Conservation (phyloP, 2,113 vertebrate species). For the Takifugu flavidus region DNA sequence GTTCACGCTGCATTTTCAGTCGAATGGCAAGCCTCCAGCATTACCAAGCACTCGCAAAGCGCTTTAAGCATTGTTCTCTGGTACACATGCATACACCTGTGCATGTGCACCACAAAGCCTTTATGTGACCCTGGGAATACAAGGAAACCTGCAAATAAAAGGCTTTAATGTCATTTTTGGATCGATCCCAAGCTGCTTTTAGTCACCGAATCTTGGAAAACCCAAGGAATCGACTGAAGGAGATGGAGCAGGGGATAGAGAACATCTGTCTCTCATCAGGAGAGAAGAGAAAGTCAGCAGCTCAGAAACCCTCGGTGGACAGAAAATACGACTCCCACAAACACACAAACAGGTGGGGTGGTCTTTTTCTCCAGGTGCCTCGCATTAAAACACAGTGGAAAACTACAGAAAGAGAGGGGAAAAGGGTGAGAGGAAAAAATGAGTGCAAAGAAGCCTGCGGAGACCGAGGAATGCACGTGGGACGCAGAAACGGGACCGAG, state of each 20-base stretch:
- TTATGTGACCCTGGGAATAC: conserved; percentile 10
- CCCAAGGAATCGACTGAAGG: conserved; percentile 42
- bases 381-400: conserved; percentile 53
- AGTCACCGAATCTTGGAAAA: conserved; percentile 47
- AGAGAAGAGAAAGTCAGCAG: conserved; percentile 69
- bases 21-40: conserved; percentile 6
- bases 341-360: conserved; percentile 56
- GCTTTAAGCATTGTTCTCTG: conserved; percentile 16
- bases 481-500: conserved; percentile 25
- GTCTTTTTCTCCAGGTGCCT: conserved; percentile 59
- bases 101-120: conserved; percentile 13
- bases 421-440: conserved; percentile 2
- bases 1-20: conserved; percentile 27
- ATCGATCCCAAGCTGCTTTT: conserved; percentile 42
- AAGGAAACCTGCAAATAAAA: conserved; percentile 30
- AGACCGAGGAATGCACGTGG: conserved; percentile 22
- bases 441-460: conserved; percentile 10
- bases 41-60: conserved; percentile 10
- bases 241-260: conserved; percentile 24
- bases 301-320: conserved; percentile 51
- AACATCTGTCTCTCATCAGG: conserved; percentile 73
- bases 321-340: conserved; percentile 32
- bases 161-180: conserved; percentile 49
- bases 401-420: conserved; percentile 37
- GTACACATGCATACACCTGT: conserved; percentile 4